Evolutionary conservation across 1,140 invertebrate species (phyloP), one percentile per base, ranked within the genome.

Genomic region (Polyergus mexicanus): DNA sequence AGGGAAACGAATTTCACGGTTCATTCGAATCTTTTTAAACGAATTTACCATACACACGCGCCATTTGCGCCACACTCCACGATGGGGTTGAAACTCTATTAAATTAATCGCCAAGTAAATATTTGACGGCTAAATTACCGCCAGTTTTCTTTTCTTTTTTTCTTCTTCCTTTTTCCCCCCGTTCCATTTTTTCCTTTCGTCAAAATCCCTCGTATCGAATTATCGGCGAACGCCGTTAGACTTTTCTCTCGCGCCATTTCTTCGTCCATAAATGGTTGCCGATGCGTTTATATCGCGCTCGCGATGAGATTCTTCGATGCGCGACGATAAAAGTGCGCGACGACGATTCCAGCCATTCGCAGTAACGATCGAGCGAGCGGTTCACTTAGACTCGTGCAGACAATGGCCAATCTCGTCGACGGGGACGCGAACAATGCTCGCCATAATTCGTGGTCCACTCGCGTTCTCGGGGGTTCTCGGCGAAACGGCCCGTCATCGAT

Each of bases 11-110:
- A 91, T 93, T 92, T 93, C 91, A 93, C 86, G 92, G 87, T 92
- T 90, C 89, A 92, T 92, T 92, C 88, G 92, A 91, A 91, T 90
- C 92, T 89, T 92, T 92, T 91, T 86, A 89, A 72, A 71, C 76
- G 85, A 32, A 87, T 85, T 89, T 88, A 78, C n/a, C n/a, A n/a
- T n/a, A n/a, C n/a, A n/a, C 72, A 87, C 58, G 84, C 80, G 62
- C 44, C 47, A 22, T 84, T 65, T 16, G 69, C 22, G 69, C 44
- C 56, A 63, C 62, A 58, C 83, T 84, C 35, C 28, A 16, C 47
- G 13, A 62, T 47, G 25, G 76, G 85, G 72, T 68, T 85, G 87
- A 71, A 91, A 89, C 76, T 91, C 91, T 89, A 63, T 74, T 88
- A 85, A 91, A 91, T 91, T 85, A 91, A 89, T 78, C 83, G 88